Percentiles rank a stretch among this genome's conserved stretches.
Evolutionary conservation across 1,140 invertebrate genomes (phyloP).

Genomic region (Euglossa dilemma): DNA sequence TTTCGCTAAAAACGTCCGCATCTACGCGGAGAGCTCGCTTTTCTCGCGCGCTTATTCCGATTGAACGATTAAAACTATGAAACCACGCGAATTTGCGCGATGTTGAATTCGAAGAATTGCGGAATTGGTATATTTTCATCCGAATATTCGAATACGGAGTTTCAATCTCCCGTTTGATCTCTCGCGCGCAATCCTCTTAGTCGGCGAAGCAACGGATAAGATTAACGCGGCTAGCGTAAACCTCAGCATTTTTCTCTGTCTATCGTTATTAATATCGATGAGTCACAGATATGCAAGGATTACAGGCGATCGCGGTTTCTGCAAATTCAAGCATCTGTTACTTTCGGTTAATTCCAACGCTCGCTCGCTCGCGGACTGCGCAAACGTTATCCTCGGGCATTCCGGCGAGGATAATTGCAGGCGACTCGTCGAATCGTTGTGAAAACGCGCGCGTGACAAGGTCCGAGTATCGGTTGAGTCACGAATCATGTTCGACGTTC

Average conservation of each 20-base stretch:
- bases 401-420: constrained; percentile 35
- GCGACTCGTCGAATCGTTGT: constrained; percentile 2
- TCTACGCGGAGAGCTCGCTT: background rate
- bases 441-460: constrained; percentile 27
- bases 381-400: background rate
- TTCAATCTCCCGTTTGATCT: no score
- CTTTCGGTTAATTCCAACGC: constrained; percentile 3
- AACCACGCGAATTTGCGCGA: no score
- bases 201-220: background rate
- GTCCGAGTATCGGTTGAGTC: constrained; percentile 47
- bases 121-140: no score
- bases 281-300: constrained; percentile 24
- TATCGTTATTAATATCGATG: constrained; percentile 19
- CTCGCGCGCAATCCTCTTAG: no score
- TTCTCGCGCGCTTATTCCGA: background rate
- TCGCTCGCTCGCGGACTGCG: background rate
- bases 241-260: background rate
- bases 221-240: no score
- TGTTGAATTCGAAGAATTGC: no score
- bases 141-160: no score
- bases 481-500: constrained; percentile 36
- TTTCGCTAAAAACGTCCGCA: background rate
- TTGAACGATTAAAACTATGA: no score
- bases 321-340: constrained; percentile 29
- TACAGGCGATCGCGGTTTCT: background rate